These are phyloP conservation scores for Phyllostomus hastatus DNA, from an alignment of 2,113 vertebrate genomes.

Conservation along the genomic window DNA sequence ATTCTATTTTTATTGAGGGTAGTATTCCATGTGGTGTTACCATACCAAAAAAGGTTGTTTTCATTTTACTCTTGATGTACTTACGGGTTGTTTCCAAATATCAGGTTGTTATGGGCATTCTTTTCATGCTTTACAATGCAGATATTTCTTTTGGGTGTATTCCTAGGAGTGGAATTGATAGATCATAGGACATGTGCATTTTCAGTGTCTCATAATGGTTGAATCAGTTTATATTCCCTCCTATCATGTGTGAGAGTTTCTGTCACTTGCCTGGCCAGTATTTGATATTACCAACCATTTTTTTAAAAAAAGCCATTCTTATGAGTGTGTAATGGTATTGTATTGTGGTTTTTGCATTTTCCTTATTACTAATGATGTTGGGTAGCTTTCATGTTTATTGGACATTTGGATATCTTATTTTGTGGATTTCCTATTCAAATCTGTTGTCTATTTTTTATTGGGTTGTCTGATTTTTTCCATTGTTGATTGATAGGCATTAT, in stretches of 20 bases:
- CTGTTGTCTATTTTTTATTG: neutral
- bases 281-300: neutral
- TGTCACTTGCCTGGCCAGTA: neutral
- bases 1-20: neutral
- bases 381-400: neutral
- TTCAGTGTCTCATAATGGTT: neutral
- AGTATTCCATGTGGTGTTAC: neutral
- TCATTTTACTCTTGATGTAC: neutral
- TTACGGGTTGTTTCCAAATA: neutral
- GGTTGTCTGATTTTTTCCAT: neutral
- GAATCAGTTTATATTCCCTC: neutral
- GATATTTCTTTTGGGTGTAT: neutral
- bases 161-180: neutral
- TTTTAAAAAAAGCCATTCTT: neutral
- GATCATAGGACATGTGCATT: neutral
- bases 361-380: neutral
- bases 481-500: neutral
- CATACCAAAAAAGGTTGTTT: neutral
- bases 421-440: neutral
- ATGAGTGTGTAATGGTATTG: neutral
- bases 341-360: constrained; percentile 1
- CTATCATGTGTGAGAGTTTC: neutral
- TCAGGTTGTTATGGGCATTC: neutral
- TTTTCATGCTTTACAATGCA: neutral
- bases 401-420: neutral